Base-by-base conservation (phyloP, 2,888 invertebrate genomes). In the Morpho helenor region DNA sequence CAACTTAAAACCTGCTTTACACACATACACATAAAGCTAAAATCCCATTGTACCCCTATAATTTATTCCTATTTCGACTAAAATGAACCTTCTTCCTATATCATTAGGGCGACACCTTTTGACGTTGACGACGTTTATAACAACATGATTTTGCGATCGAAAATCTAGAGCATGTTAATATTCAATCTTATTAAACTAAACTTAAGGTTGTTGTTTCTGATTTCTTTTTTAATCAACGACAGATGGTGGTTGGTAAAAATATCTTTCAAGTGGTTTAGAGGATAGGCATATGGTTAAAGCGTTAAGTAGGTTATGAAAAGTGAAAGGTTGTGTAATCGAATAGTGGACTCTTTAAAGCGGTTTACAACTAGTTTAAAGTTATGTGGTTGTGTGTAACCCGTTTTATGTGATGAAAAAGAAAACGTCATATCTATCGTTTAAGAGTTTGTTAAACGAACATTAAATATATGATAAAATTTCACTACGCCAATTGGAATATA, bases 221-320 rank as follows among this genome's bases (percentile, higher is more conserved):
- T 45, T 48, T 16, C 31, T 6, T 22, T 4, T 16, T 43, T 7
- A 49, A 1, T 31, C 8, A 49, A 52, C n/a, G 45, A 44, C 63
- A 51, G 3, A 41, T 5, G 40, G 55, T 23, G 40, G 42, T 45
- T 59, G 52, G 63, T 59, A 43, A 49, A 51, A 55, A 54, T 58
- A 44, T 62, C 59, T 68, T 66, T 67, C 64, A 64, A 68, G 66
- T 68, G 65, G 69, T 64, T 65, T 66, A 63, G 63, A 57, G 54
- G 59, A 62, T 56, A 61, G 62, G 55, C 61, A 64, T 64, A 66
- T 63, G 60, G 65, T 58, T 59, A 62, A 64, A 56, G 61, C 61
- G 62, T 57, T 63, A 71, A 71, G 71, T 70, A 61, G 69, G 71
- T 67, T 72, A 70, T 68, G 68, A 73, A 75, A 73, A 75, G 74